These are phyloP conservation scores for Xanthia icteritia DNA, from an alignment of 2,888 invertebrate genomes.

Conservation along the genomic window DNA sequence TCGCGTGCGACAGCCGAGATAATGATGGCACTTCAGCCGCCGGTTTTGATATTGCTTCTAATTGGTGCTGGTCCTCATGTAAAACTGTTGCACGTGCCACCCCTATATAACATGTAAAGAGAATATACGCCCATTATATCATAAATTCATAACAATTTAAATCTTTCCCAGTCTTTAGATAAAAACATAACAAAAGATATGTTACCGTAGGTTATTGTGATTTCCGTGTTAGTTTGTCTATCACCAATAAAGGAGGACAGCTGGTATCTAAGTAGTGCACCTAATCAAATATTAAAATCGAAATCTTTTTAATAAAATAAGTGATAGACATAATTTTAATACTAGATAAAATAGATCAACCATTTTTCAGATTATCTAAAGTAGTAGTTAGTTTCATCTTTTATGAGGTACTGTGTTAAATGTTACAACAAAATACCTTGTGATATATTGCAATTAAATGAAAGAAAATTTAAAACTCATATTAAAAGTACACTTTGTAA, in stretches of 20 bases:
- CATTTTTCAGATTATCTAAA: no score
- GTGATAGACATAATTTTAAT: no score
- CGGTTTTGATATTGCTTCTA: slow-evolving; percentile 89
- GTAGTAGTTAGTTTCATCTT: no score
- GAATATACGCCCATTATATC: slow-evolving; percentile 54
- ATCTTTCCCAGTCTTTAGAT: slow-evolving; percentile 23
- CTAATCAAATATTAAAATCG: no score
- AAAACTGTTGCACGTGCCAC: slow-evolving; percentile 89
- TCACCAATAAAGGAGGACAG: background rate
- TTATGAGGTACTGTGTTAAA: no score
- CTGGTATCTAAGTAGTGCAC: slow-evolving; percentile 29
- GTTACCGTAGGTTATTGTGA: slow-evolving; percentile 31
- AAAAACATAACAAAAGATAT: slow-evolving; percentile 8
- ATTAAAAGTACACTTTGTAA: no score
- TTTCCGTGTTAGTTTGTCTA: background rate
- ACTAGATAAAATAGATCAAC: no score
- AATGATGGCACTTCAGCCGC: slow-evolving; percentile 89
- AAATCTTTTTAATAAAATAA: no score
- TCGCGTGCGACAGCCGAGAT: slow-evolving; percentile 80
- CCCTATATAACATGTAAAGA: slow-evolving; percentile 76
- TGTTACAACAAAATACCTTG: no score
- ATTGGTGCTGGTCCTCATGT: slow-evolving; percentile 87
- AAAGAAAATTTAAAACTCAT: no score
- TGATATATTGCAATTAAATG: no score
- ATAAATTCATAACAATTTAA: slow-evolving; percentile 31